Evolutionary conservation across 2,888 invertebrate species (phyloP).

Genomic region (Perizoma affinitatum): DNA sequence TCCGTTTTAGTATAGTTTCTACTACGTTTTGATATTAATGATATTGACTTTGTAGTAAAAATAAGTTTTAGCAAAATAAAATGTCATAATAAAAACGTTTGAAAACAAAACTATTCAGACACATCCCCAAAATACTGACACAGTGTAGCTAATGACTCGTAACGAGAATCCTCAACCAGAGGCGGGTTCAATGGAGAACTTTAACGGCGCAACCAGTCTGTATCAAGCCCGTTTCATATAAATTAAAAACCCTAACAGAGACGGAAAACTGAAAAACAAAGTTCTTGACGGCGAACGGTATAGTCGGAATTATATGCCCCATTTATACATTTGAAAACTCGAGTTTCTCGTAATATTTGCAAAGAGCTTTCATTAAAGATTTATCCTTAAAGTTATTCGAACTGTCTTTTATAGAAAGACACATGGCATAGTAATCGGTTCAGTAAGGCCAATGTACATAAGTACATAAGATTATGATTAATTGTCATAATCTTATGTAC

Average conservation of each 20-base stretch:
- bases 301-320: no score
- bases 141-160: slow-evolving; percentile 37
- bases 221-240: slow-evolving; percentile 22
- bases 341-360: not conserved
- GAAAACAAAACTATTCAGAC: not conserved
- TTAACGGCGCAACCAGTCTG: slow-evolving; percentile 7
- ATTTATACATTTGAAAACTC: not conserved
- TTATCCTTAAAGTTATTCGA: no score
- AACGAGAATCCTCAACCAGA: slow-evolving; percentile 33
- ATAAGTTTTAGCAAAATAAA: no score
- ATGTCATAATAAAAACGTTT: not conserved
- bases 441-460: no score
- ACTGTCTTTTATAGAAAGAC: no score
- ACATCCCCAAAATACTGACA: slow-evolving; percentile 29
- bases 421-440: no score
- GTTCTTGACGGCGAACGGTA: not conserved
- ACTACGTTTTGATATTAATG: no score
- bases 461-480: no score
- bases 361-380: no score
- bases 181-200: slow-evolving; percentile 22
- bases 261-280: not conserved
- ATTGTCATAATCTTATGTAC: no score
- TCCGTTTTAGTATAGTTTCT: no score
- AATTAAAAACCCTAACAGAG: slow-evolving; percentile 14
- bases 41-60: no score